These are phyloP conservation scores for Panonychus citri DNA, from an alignment of 1,140 invertebrate species.

Conservation along the genomic window DNA sequence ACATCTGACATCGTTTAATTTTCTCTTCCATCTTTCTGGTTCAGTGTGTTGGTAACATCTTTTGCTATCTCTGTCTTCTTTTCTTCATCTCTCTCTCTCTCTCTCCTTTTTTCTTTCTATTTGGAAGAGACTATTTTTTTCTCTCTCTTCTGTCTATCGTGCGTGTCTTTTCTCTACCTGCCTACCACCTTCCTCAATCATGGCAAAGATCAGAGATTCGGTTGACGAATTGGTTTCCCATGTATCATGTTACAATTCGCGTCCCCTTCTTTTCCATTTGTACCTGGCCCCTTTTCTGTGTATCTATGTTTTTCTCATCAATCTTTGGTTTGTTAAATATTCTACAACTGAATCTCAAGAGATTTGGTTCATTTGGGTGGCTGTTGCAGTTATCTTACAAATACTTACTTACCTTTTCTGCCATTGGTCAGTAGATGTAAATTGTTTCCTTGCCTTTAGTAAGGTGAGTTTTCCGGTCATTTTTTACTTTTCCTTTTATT, in stretches of 20 bases:
- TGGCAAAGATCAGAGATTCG: neutral
- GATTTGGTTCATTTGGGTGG: constrained; percentile 65
- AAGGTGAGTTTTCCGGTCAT: constrained; percentile 30
- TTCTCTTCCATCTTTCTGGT: too few relatives aligned
- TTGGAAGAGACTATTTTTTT: too few relatives aligned
- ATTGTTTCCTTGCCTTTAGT: constrained; percentile 54
- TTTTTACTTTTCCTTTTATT: neutral
- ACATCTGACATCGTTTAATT: too few relatives aligned
- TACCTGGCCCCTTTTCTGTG: constrained; percentile 64
- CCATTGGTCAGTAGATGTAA: constrained; percentile 89
- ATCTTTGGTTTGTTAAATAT: constrained; percentile 60
- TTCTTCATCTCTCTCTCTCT: too few relatives aligned
- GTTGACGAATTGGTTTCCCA: constrained; percentile 22
- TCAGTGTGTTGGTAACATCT: too few relatives aligned
- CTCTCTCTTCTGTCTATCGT: too few relatives aligned
- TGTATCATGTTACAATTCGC: constrained; percentile 20
- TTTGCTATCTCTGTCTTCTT: too few relatives aligned
- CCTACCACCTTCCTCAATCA: too few relatives aligned
- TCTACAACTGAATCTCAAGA: constrained; percentile 57
- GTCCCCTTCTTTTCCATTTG: constrained; percentile 49
- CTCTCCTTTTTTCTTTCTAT: too few relatives aligned
- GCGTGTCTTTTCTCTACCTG: too few relatives aligned
- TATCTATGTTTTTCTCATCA: constrained; percentile 54
- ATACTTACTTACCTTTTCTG: constrained; percentile 74
- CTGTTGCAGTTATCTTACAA: constrained; percentile 59